These are phyloP conservation scores for Galeruca laticollis DNA, from an alignment of 2,888 invertebrate species.

Conservation along the genomic window DNA sequence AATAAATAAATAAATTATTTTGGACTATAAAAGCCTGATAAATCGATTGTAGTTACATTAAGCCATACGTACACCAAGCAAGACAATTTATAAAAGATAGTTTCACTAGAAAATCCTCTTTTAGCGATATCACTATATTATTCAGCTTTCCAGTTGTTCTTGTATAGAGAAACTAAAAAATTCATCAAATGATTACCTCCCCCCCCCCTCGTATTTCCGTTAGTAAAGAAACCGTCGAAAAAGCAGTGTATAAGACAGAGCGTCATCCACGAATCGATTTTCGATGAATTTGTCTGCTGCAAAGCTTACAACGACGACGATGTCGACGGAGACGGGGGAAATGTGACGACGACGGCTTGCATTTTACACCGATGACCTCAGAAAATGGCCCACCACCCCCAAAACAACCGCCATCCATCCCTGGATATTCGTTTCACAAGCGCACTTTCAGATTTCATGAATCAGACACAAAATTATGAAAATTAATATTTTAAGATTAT, in stretches of 20 bases:
- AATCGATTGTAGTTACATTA: no score
- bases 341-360: conserved; percentile 45
- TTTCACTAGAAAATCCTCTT: neutral
- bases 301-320: conserved; percentile 40
- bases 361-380: conserved; percentile 48
- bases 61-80: no score
- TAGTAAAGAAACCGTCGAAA: conserved; percentile 30
- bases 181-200: conserved; percentile 7
- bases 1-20: no score
- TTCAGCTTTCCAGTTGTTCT: neutral
- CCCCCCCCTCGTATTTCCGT: conserved; percentile 4
- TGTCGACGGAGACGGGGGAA: conserved; percentile 28
- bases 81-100: no score
- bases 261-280: conserved; percentile 49
- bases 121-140: neutral
- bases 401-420: conserved; percentile 11
- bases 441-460: neutral
- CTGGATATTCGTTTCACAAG: conserved; percentile 15
- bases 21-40: no score
- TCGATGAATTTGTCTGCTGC: conserved; percentile 50
- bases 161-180: neutral
- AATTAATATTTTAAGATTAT: no score
- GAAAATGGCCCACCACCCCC: conserved; percentile 37
- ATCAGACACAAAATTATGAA: neutral
- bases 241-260: conserved; percentile 41